These are phyloP conservation scores for Cremastobaeus sp. DNA, from an alignment of 2,888 invertebrate species.

Conservation along the genomic window DNA sequence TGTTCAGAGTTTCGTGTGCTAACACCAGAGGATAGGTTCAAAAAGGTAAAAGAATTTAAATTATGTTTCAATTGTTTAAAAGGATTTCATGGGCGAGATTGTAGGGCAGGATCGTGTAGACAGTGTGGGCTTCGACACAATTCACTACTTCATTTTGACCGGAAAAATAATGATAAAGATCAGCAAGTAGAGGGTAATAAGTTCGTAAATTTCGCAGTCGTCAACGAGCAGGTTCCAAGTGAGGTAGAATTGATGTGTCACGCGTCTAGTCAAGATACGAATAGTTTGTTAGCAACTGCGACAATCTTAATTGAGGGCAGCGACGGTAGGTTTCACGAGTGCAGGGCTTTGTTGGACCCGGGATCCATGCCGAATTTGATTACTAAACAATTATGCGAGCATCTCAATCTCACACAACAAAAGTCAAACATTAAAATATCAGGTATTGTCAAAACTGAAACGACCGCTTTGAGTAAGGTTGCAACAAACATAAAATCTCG, in stretches of 20 bases:
- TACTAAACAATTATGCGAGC: too few species aligned
- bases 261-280: neutral
- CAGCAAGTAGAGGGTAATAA: too few species aligned
- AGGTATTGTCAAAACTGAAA: too few species aligned
- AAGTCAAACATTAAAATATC: too few species aligned
- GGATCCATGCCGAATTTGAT: too few species aligned
- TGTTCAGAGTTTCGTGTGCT: constrained; percentile 1
- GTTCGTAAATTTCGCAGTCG: too few species aligned
- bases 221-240: neutral
- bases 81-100: constrained; percentile 6
- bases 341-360: constrained; percentile 28
- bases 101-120: constrained; percentile 9
- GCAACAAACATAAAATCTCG: too few species aligned
- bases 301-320: constrained; percentile 1
- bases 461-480: too few species aligned
- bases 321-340: constrained; percentile 9
- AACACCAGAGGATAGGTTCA: neutral
- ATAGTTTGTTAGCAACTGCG: constrained; percentile 26
- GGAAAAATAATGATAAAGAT: neutral
- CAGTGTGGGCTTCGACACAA: constrained; percentile 10
- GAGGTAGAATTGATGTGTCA: too few species aligned
- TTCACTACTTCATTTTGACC: constrained; percentile 21
- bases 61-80: constrained; percentile 22
- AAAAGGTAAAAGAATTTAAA: neutral
- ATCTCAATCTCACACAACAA: too few species aligned